Evolutionary conservation across 2,113 vertebrate genomes (phyloP).

Genomic region (Vanacampus margaritifer): DNA sequence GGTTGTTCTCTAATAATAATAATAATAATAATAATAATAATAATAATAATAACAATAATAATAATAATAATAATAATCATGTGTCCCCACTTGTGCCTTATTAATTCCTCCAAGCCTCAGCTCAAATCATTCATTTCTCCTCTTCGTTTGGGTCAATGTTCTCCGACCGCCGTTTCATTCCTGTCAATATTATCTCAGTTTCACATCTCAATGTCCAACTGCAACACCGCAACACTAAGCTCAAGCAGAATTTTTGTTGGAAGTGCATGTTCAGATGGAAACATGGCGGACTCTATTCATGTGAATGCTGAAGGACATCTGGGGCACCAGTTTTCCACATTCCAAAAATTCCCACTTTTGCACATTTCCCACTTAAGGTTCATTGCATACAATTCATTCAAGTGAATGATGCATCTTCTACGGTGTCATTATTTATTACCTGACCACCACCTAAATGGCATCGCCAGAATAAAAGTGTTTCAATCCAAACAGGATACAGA

Average conservation of each 20-base stretch:
- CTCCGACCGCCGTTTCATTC: too few relatives aligned
- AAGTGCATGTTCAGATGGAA: background rate
- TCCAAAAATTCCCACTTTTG: background rate
- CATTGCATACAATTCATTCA: background rate
- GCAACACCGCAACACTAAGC: too few relatives aligned
- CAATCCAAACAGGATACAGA: background rate
- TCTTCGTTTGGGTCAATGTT: too few relatives aligned
- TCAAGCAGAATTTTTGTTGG: conserved; percentile 66
- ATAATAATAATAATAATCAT: too few relatives aligned
- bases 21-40: too few relatives aligned
- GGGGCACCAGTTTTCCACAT: background rate
- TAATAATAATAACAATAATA: too few relatives aligned
- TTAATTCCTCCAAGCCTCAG: background rate
- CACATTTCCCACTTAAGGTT: background rate
- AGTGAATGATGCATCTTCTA: background rate
- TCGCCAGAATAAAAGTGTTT: background rate
- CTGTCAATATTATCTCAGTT: conserved; percentile 77
- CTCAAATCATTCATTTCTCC: conserved; percentile 18
- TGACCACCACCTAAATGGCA: too few relatives aligned
- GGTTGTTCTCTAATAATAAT: too few relatives aligned
- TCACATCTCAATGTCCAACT: conserved; percentile 59
- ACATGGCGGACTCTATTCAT: background rate
- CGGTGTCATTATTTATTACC: too few relatives aligned
- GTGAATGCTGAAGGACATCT: background rate
- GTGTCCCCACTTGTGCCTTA: background rate